These are phyloP conservation scores for Phocides pigmalion DNA, from an alignment of 1,140 invertebrate species.

Conservation along the genomic window DNA sequence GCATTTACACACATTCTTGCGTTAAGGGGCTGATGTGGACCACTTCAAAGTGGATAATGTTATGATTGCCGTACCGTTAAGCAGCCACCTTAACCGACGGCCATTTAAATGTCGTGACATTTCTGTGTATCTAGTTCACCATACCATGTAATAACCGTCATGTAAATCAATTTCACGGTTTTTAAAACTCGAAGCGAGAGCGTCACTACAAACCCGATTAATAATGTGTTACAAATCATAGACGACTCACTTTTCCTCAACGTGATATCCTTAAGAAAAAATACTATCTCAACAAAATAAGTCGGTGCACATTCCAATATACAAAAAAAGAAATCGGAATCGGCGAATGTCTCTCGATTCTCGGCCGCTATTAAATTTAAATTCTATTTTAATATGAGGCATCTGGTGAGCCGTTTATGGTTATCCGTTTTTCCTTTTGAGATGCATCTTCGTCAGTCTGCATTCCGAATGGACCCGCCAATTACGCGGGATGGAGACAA, in stretches of 20 bases:
- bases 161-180: conserved; percentile 40
- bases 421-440: conserved; percentile 62
- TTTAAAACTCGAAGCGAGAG: conserved; percentile 8
- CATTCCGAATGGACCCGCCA: conserved; percentile 72
- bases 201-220: not conserved
- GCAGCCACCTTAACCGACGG: conserved; percentile 47
- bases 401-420: conserved; percentile 62
- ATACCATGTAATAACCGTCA: conserved; percentile 45
- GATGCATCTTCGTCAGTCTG: conserved; percentile 62
- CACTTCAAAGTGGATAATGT: conserved; percentile 56
- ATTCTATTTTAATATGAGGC: conserved; percentile 70
- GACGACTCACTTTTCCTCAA: not conserved
- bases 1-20: conserved; percentile 58
- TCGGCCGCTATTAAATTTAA: conserved; percentile 53
- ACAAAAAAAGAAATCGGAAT: conserved; percentile 17
- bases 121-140: conserved; percentile 43
- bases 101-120: conserved; percentile 55
- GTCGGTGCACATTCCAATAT: not conserved
- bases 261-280: not conserved
- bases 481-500: conserved; percentile 61
- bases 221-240: not conserved
- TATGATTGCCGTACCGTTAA: conserved; percentile 65
- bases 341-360: conserved; percentile 14
- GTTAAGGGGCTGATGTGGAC: conserved; percentile 50
- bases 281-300: conserved; percentile 11